These are phyloP conservation scores for Alviniconcha strummeri DNA, from an alignment of 2,888 invertebrate genomes.

Conservation along the genomic window DNA sequence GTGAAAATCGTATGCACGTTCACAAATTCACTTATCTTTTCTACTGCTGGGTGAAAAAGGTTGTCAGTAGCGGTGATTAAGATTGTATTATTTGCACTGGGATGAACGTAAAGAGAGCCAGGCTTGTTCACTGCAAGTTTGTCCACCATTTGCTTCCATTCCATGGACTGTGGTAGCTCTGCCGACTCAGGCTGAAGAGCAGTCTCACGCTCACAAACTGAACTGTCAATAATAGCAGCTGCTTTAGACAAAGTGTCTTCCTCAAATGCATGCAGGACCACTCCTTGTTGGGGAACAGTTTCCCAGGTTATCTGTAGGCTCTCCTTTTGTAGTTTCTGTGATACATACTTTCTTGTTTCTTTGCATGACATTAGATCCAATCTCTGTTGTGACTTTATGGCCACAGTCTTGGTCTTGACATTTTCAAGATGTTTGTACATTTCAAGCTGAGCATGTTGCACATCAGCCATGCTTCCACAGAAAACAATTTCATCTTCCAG, in stretches of 20 bases:
- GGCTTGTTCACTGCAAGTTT: neutral
- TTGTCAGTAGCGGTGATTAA: conserved; percentile 21
- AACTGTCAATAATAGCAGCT: too few species aligned
- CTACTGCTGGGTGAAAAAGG: conserved; percentile 21
- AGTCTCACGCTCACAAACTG: too few species aligned
- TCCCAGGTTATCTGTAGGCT: conserved; percentile 22
- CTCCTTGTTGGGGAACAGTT: neutral
- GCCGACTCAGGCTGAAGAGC: neutral
- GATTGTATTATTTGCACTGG: neutral
- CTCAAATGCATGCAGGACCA: neutral
- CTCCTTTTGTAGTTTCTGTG: conserved; percentile 19
- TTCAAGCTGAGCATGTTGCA: conserved; percentile 24
- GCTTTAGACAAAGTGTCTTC: conserved; percentile 3
- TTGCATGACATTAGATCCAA: neutral
- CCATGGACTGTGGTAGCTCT: neutral
- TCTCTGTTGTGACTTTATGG: neutral
- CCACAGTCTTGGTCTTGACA: neutral
- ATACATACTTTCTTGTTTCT: conserved; percentile 10
- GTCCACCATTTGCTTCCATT: conserved; percentile 21
- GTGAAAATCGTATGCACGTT: conserved; percentile 38
- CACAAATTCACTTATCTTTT: conserved; percentile 39
- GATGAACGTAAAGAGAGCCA: conserved; percentile 23
- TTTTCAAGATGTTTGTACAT: conserved; percentile 19
- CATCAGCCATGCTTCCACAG: conserved; percentile 24
- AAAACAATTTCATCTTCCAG: conserved; percentile 17